These are phyloP conservation scores for Sciurus vulgaris DNA, from an alignment of 2,797 vertebrate species.

Conservation along the genomic window DNA sequence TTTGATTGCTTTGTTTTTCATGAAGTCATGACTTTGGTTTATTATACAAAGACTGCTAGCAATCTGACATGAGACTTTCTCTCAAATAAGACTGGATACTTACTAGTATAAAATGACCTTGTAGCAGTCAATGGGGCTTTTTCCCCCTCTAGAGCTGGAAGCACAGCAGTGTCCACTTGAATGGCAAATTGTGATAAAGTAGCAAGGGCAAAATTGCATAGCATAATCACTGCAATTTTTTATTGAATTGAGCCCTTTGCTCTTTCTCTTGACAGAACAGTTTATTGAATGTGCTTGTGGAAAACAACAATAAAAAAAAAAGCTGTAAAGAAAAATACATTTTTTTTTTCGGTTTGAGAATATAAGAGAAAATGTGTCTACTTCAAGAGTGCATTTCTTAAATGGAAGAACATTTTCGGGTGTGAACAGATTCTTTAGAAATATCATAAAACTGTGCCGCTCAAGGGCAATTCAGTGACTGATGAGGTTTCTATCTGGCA, in stretches of 20 bases:
- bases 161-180: constrained; percentile 75
- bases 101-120: constrained; percentile 47
- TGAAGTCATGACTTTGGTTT: constrained; percentile 44
- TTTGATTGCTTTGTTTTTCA: constrained; percentile 38
- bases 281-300: constrained; percentile 54
- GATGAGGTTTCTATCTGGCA: constrained; percentile 79
- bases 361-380: constrained; percentile 72
- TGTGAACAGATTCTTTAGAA: constrained; percentile 81
- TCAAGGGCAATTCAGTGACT: constrained; percentile 83
- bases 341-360: not conserved
- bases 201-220: constrained; percentile 62
- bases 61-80: not conserved
- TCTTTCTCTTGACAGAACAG: constrained; percentile 75
- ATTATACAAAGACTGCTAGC: not conserved
- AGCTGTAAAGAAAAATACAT: constrained; percentile 68
- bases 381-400: constrained; percentile 70
- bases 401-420: constrained; percentile 82
- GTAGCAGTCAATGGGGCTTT: constrained; percentile 30
- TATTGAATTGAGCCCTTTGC: constrained; percentile 73
- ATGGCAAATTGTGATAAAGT: constrained; percentile 83
- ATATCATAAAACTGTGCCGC: constrained; percentile 76
- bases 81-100: not conserved
- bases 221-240: constrained; percentile 81
- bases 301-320: constrained; percentile 72
- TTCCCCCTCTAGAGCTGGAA: not conserved